These are phyloP conservation scores for Sardinella longiceps DNA, from an alignment of 2,797 vertebrate species.

Conservation along the genomic window DNA sequence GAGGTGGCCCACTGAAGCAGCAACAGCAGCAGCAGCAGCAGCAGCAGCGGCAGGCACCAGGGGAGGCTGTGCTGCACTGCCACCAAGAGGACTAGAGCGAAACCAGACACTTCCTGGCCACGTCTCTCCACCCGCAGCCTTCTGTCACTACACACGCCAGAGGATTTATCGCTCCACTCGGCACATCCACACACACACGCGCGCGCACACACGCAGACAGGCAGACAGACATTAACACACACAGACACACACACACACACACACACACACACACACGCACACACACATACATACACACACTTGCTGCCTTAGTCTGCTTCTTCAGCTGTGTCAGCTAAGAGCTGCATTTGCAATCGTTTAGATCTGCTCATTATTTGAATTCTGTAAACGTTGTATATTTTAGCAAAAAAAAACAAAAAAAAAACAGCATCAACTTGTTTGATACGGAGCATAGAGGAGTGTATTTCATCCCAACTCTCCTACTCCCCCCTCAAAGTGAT, in stretches of 20 bases:
- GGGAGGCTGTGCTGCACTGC: constrained; percentile 46
- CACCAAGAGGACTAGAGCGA: constrained; percentile 54
- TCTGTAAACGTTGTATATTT: neutral
- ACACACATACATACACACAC: neutral
- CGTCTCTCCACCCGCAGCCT: neutral
- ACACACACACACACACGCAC: neutral
- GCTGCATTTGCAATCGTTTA: neutral
- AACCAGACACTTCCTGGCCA: constrained; percentile 31
- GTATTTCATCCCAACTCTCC: neutral
- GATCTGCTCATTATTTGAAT: neutral
- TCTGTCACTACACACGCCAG: constrained; percentile 11
- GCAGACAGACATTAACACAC: neutral
- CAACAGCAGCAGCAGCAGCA: no score
- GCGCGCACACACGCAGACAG: neutral
- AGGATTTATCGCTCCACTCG: neutral
- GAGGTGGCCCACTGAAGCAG: neutral
- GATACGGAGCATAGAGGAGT: neutral
- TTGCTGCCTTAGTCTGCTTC: no score
- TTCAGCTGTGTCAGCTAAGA: neutral
- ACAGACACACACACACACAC: neutral
- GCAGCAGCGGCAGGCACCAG: constrained; percentile 20
- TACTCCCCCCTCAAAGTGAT: constrained; percentile 52
- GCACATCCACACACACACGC: neutral
- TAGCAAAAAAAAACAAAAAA: neutral
- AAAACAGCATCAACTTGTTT: neutral